Conservation (phyloP, 2,113 vertebrate genomes). For the Guaruba guarouba region DNA sequence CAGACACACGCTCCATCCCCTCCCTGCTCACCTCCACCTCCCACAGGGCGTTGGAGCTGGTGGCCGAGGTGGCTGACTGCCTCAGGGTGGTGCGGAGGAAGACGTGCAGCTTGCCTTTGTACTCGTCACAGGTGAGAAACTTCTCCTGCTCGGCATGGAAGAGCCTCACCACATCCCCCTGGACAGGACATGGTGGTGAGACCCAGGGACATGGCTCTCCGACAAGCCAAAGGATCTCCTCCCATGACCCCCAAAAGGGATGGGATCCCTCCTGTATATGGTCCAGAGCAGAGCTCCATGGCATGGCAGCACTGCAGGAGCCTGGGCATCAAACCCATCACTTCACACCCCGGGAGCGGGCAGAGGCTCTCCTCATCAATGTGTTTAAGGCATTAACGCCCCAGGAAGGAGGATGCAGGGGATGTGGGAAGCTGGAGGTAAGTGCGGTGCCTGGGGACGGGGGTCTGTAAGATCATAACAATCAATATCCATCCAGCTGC, state of each 20-base stretch:
- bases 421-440: neutral
- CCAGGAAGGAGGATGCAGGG: neutral
- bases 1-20: fast-evolving
- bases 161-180: slow-evolving; percentile 94
- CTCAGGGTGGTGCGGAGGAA: slow-evolving; percentile 93
- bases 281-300: neutral
- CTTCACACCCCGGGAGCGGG: fast-evolving
- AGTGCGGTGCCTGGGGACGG: neutral
- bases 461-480: neutral
- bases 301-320: fast-evolving
- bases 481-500: slow-evolving; percentile 52
- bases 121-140: slow-evolving; percentile 95
- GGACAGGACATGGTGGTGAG: neutral
- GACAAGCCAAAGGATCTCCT: neutral
- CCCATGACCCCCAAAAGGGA: no score
- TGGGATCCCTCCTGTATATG: fast-evolving
- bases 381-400: neutral
- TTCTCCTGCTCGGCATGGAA: slow-evolving; percentile 98
- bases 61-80: slow-evolving; percentile 93
- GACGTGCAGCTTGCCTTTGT: slow-evolving; percentile 89
- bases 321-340: neutral
- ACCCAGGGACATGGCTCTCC: neutral
- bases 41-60: slow-evolving; percentile 97
- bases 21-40: slow-evolving; percentile 87
- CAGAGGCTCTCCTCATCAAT: fast-evolving